Evolutionary conservation across 2,888 invertebrate genomes (phyloP).

Genomic region (Stomorhina lunata): DNA sequence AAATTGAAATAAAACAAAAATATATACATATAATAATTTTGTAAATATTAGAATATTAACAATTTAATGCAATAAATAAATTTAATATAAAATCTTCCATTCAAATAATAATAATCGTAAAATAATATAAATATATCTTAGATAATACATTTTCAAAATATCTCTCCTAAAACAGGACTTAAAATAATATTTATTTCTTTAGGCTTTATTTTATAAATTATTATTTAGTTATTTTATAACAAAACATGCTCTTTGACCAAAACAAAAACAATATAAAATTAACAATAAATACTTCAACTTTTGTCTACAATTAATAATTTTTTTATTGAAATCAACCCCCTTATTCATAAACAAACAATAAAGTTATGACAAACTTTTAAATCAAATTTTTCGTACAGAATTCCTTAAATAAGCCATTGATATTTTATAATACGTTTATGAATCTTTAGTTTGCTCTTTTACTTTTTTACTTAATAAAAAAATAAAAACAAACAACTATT

Average conservation of each 20-base stretch:
- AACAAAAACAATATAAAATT: conserved; percentile 2
- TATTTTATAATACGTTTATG: not conserved
- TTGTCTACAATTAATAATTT: conserved; percentile 43
- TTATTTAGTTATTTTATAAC: conserved; percentile 10
- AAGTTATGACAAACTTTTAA: no score
- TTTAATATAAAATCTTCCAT: conserved; percentile 64
- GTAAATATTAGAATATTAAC: conserved; percentile 60
- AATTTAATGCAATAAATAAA: conserved; percentile 63
- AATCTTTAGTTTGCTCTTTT: conserved; percentile 8
- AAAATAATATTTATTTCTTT: conserved; percentile 4
- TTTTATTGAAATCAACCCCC: no score
- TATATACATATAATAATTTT: conserved; percentile 41
- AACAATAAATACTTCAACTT: conserved; percentile 60
- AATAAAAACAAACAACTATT: not conserved
- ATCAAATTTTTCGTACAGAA: no score
- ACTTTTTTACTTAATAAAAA: conserved; percentile 18
- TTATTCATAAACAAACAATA: no score
- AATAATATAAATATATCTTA: conserved; percentile 11
- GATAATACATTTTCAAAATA: conserved; percentile 42
- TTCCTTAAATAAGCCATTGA: no score
- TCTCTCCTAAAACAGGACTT: conserved; percentile 1
- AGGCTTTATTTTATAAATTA: conserved; percentile 18
- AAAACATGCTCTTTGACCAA: conserved; percentile 35
- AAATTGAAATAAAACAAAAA: conserved; percentile 31
- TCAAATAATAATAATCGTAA: conserved; percentile 42